These are phyloP conservation scores for Montipora capitata DNA, from an alignment of 92 coral and sea anemone genomes.

Conservation along the genomic window DNA sequence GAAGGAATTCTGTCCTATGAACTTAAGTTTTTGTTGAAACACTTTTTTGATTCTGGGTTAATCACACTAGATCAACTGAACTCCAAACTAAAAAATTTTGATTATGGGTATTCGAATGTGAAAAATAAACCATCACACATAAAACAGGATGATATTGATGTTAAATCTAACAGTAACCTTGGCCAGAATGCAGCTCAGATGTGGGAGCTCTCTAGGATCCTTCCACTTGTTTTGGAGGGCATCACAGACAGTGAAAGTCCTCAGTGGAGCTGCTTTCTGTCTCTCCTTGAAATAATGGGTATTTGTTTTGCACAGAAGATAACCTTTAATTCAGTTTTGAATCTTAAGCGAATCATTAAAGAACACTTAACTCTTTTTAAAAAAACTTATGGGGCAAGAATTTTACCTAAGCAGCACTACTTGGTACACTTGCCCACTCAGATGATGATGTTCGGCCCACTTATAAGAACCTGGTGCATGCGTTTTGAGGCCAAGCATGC, in stretches of 20 bases:
- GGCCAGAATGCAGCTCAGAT: constrained; percentile 71
- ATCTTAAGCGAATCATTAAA: too few species aligned
- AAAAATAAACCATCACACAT: constrained; percentile 62
- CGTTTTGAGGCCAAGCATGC: constrained; percentile 52
- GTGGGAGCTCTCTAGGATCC: constrained; percentile 45
- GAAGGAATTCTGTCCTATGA: constrained; percentile 61
- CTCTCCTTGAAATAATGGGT: not conserved
- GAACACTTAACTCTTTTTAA: too few species aligned
- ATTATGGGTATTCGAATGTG: constrained; percentile 54
- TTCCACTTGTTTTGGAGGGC: constrained; percentile 61
- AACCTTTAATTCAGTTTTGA: too few species aligned
- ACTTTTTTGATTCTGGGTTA: not conserved
- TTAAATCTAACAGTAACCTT: constrained; percentile 30
- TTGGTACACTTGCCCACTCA: constrained; percentile 48
- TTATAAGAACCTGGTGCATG: constrained; percentile 60
- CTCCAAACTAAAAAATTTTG: constrained; percentile 23
- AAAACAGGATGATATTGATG: constrained; percentile 52
- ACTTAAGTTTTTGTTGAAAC: constrained; percentile 22
- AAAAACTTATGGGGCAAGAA: constrained; percentile 7
- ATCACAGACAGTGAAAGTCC: constrained; percentile 3
- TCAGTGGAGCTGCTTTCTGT: constrained; percentile 38
- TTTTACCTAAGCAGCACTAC: constrained; percentile 61
- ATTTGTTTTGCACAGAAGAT: too few species aligned
- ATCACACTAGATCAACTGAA: constrained; percentile 19
- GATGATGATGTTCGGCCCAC: constrained; percentile 50